A percentile compares a stretch with the other conserved stretches of the same genome.
phyloP scores from a whole-genome alignment of 2,888 invertebrate genomes.

The Balanococcus diminutus region DNA sequence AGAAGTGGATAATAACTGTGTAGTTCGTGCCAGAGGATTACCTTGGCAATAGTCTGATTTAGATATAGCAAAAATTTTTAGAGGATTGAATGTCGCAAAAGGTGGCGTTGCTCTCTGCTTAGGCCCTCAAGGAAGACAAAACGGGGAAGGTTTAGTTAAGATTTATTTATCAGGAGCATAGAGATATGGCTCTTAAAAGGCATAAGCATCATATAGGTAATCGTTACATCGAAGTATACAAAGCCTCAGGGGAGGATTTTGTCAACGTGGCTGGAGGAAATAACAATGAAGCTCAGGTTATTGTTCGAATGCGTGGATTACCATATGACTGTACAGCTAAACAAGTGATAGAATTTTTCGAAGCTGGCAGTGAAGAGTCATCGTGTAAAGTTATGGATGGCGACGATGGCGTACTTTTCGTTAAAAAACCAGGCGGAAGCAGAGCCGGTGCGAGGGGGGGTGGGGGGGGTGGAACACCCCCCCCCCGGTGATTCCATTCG shows the following conservation, averaged over 20 bases:
- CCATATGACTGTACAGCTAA: slow-evolving; percentile 97
- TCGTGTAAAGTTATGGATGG: slow-evolving; percentile 89
- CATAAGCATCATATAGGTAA: slow-evolving; percentile 98
- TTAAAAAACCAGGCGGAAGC: slow-evolving; percentile 90
- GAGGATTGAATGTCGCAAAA: slow-evolving; percentile 97
- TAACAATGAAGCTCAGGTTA: slow-evolving; percentile 93
- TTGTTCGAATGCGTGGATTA: slow-evolving; percentile 96
- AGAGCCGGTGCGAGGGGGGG: too few species aligned
- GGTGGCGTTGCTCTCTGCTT: slow-evolving; percentile 99
- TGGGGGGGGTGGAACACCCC: too few species aligned
- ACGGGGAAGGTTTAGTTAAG: slow-evolving; percentile 98
- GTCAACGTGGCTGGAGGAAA: slow-evolving; percentile 93
- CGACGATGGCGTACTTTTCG: slow-evolving; percentile 94
- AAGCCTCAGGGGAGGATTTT: slow-evolving; percentile 96
- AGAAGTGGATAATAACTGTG: slow-evolving; percentile 94
- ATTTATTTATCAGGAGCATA: slow-evolving; percentile 91
- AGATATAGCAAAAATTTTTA: slow-evolving; percentile 98
- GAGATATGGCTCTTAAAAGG: slow-evolving; percentile 96
- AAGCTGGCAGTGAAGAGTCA: slow-evolving; percentile 74
- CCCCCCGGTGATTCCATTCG: too few species aligned
- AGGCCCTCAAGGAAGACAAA: slow-evolving; percentile 94
- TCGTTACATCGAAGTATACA: slow-evolving; percentile 98
- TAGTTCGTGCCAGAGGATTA: slow-evolving; percentile 94
- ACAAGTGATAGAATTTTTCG: slow-evolving; percentile 98
- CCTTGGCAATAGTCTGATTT: slow-evolving; percentile 99